phyloP scores from a whole-genome alignment of 2,888 invertebrate genomes.

The Ophion slaviceki region DNA sequence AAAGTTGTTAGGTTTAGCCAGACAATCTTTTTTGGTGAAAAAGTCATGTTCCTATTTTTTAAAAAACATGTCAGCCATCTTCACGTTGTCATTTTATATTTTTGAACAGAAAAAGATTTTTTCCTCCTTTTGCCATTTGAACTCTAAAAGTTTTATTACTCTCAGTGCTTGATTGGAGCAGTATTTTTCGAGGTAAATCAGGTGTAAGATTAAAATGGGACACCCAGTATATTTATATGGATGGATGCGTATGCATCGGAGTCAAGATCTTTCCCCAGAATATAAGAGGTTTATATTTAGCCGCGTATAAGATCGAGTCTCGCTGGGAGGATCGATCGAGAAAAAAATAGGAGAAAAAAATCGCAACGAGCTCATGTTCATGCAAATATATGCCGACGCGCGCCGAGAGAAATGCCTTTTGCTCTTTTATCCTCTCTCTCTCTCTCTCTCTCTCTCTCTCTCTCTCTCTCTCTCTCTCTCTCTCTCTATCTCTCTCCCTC shows the following conservation, averaged over 20 bases:
- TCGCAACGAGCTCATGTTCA: conserved; percentile 49
- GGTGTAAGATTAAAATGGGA: too few relatives aligned
- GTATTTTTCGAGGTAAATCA: too few relatives aligned
- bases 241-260: not conserved
- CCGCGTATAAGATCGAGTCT: conserved; percentile 33
- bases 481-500: conserved; percentile 3
- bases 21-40: too few relatives aligned
- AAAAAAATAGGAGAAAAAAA: conserved; percentile 37
- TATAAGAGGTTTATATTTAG: conserved; percentile 45
- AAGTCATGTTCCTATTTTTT: too few relatives aligned
- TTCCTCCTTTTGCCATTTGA: too few relatives aligned
- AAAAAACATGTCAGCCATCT: too few relatives aligned
- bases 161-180: too few relatives aligned
- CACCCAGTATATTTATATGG: not conserved
- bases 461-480: not conserved
- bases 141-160: too few relatives aligned
- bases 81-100: too few relatives aligned
- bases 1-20: too few relatives aligned
- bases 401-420: not conserved
- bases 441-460: conserved; percentile 5
- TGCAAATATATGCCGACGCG: conserved; percentile 57
- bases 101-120: too few relatives aligned
- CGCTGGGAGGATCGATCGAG: conserved; percentile 34
- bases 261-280: conserved; percentile 18
- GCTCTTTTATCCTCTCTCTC: not conserved